Conservation (phyloP, 2,888 invertebrate species). For the Steromphala cineraria region DNA sequence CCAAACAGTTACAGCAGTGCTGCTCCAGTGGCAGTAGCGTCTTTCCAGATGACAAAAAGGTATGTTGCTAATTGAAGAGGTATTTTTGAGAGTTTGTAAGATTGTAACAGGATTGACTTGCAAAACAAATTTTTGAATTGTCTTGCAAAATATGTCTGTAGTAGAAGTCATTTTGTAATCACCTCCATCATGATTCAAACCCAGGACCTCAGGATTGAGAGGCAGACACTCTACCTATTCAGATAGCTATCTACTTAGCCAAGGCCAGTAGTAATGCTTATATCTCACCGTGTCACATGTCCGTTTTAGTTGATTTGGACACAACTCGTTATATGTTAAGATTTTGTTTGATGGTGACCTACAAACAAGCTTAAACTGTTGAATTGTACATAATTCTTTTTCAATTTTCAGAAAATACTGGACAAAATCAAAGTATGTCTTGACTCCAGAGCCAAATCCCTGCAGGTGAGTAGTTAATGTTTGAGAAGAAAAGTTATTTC, state of each 20-base stretch:
- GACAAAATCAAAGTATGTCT: conserved; percentile 67
- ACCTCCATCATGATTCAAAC: too few relatives aligned
- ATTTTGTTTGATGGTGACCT: neutral
- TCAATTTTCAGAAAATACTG: conserved; percentile 60
- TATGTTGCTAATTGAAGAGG: conserved; percentile 21
- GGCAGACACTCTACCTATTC: too few relatives aligned
- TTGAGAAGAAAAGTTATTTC: neutral
- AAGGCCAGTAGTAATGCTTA: too few relatives aligned
- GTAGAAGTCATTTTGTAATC: too few relatives aligned
- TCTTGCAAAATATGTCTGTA: too few relatives aligned
- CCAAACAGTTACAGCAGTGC: conserved; percentile 57
- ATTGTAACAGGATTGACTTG: too few relatives aligned
- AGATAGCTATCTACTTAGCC: too few relatives aligned
- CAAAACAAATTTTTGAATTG: too few relatives aligned
- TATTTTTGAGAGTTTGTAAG: too few relatives aligned
- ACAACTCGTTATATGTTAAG: neutral
- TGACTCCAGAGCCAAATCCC: conserved; percentile 58
- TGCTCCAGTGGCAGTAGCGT: conserved; percentile 46
- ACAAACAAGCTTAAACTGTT: too few relatives aligned
- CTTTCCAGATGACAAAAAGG: conserved; percentile 67
- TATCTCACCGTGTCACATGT: too few relatives aligned
- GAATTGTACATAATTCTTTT: neutral
- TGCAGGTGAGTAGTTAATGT: conserved; percentile 50
- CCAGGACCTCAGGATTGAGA: too few relatives aligned
- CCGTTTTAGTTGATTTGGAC: neutral